Conservation (phyloP, 2,888 invertebrate species). For the Drosophila paramelanica region DNA sequence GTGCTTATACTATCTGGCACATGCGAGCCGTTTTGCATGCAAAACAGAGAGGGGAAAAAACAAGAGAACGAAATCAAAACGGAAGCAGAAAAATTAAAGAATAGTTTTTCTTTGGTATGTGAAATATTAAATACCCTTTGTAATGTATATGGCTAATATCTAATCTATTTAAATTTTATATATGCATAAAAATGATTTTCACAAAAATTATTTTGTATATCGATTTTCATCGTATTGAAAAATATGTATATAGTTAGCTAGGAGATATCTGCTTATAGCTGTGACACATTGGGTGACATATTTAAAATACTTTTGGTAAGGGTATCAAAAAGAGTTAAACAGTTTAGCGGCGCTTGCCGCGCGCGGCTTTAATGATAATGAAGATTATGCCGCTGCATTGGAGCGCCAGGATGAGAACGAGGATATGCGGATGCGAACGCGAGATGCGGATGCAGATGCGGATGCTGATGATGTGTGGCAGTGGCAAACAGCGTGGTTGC, state of each 20-base stretch:
- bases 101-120: neutral
- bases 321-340: slow-evolving; percentile 58
- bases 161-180: too few species aligned
- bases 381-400: slow-evolving; percentile 65
- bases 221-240: too few species aligned
- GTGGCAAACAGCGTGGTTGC: slow-evolving; percentile 14
- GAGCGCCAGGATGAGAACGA: slow-evolving; percentile 29
- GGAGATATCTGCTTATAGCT: too few species aligned
- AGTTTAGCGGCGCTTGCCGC: slow-evolving; percentile 67
- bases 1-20: slow-evolving; percentile 54
- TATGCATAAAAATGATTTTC: too few species aligned
- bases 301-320: neutral
- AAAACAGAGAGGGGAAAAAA: slow-evolving; percentile 13
- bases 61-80: slow-evolving; percentile 39
- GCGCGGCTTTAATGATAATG: slow-evolving; percentile 74
- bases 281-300: neutral
- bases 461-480: slow-evolving; percentile 50
- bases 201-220: too few species aligned
- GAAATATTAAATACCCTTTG: neutral
- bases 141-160: neutral
- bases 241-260: neutral
- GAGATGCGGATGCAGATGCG: slow-evolving; percentile 33
- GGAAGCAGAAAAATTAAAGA: slow-evolving; percentile 52
- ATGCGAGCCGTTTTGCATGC: slow-evolving; percentile 46
- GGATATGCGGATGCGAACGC: slow-evolving; percentile 15